Conservation (phyloP, 2,888 invertebrate species). For the Watsonalla binaria region DNA sequence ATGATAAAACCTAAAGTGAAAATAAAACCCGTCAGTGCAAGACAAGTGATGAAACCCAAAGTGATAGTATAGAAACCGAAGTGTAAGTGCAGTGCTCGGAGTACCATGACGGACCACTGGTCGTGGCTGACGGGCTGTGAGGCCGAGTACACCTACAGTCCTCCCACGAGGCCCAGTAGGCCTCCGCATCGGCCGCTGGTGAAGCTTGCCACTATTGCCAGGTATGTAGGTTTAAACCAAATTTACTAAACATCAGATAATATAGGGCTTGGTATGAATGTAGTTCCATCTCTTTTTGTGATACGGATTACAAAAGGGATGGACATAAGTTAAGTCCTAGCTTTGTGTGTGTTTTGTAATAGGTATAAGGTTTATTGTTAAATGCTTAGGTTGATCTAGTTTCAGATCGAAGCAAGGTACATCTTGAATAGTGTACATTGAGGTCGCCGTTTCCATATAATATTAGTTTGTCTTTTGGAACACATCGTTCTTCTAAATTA, state of each 20-base stretch:
- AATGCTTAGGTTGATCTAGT: no score
- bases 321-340: no score
- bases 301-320: no score
- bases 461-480: no score
- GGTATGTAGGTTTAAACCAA: slow-evolving; percentile 35
- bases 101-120: slow-evolving; percentile 65
- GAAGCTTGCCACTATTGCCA: slow-evolving; percentile 66
- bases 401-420: no score
- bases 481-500: no score
- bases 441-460: no score
- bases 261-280: no score
- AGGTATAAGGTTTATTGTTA: no score
- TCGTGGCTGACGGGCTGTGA: slow-evolving; percentile 65
- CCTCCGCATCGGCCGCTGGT: slow-evolving; percentile 70
- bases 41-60: not conserved
- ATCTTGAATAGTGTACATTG: no score
- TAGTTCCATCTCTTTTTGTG: no score
- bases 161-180: slow-evolving; percentile 60
- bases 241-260: not conserved
- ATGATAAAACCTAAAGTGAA: not conserved
- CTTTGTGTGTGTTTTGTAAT: no score
- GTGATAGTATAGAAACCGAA: not conserved
- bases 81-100: slow-evolving; percentile 5
- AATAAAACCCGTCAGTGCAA: not conserved
- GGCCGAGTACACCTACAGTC: slow-evolving; percentile 70